A percentile compares a stretch with the other conserved stretches of the same genome.
Evolutionary conservation across 2,797 vertebrate genomes (phyloP).

Genomic region (Lutjanus argentimaculatus): DNA sequence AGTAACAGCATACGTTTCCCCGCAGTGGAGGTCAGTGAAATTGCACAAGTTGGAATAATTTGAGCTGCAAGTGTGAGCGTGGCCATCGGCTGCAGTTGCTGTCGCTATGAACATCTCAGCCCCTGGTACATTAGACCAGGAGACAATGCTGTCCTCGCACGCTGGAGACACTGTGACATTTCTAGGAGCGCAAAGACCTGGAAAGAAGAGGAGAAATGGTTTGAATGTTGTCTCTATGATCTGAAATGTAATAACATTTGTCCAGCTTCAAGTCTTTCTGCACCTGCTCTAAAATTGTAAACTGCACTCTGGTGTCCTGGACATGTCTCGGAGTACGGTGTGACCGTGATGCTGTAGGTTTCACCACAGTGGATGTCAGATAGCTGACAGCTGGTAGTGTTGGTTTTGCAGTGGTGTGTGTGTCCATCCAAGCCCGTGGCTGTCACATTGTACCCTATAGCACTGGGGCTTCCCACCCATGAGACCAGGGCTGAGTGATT

Average conservation of each 20-base stretch:
- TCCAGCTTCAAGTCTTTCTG: neutral
- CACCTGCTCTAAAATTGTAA: constrained; percentile 79
- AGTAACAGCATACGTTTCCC: constrained; percentile 68
- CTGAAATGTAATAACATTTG: neutral
- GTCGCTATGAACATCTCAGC: constrained; percentile 73
- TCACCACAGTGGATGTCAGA: constrained; percentile 80
- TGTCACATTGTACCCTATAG: constrained; percentile 76
- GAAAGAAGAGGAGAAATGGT: neutral
- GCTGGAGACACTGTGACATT: constrained; percentile 59
- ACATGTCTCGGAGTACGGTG: constrained; percentile 77
- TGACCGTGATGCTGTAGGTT: constrained; percentile 77
- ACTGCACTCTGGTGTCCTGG: constrained; percentile 63
- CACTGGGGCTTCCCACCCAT: constrained; percentile 76
- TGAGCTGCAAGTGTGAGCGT: constrained; percentile 73
- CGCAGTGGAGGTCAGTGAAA: constrained; percentile 79
- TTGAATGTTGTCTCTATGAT: constrained; percentile 2
- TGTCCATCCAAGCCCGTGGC: constrained; percentile 56
- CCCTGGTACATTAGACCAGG: constrained; percentile 68
- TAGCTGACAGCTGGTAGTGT: constrained; percentile 72
- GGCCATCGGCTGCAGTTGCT: constrained; percentile 66
- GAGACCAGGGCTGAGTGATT: constrained; percentile 76
- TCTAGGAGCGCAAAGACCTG: constrained; percentile 83
- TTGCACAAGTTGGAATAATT: constrained; percentile 69
- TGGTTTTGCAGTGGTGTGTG: constrained; percentile 63
- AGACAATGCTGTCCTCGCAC: constrained; percentile 73